These are phyloP conservation scores for Morinoia aosen DNA, from an alignment of 2,888 invertebrate species.

Conservation along the genomic window DNA sequence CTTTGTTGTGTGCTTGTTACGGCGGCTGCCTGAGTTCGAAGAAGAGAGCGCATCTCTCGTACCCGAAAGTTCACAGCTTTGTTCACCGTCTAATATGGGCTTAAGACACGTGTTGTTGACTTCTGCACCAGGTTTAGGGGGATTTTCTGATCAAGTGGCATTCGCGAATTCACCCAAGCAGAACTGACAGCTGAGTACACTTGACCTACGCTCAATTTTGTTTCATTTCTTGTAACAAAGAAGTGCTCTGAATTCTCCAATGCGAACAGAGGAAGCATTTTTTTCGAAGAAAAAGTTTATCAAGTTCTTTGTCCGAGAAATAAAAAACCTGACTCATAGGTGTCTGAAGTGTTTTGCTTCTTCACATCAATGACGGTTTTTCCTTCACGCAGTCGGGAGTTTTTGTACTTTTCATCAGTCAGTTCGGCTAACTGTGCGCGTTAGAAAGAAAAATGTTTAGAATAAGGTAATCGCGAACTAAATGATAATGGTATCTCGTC, in stretches of 20 bases:
- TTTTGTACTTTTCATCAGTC: not conserved
- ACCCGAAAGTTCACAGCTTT: too few species aligned
- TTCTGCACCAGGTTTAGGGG: not conserved
- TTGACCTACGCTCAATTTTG: too few species aligned
- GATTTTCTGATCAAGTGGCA: not conserved
- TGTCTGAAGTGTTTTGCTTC: not conserved
- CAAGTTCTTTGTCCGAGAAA: not conserved
- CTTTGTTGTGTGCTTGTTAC: too few species aligned
- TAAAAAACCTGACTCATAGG: not conserved
- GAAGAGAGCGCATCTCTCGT: too few species aligned
- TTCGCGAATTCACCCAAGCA: not conserved
- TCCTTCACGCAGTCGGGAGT: not conserved
- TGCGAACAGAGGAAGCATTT: too few species aligned
- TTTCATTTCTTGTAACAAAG: too few species aligned
- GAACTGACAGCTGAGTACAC: too few species aligned
- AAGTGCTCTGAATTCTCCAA: too few species aligned
- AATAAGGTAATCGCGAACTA: not conserved
- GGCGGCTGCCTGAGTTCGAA: too few species aligned
- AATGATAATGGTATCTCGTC: not conserved
- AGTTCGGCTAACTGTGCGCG: not conserved
- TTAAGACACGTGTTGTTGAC: too few species aligned
- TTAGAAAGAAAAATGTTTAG: not conserved
- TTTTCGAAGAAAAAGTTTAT: too few species aligned
- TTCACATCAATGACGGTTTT: not conserved
- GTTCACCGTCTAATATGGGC: too few species aligned